Conservation (phyloP, 2,113 vertebrate species). For the Crotalus horridus region DNA sequence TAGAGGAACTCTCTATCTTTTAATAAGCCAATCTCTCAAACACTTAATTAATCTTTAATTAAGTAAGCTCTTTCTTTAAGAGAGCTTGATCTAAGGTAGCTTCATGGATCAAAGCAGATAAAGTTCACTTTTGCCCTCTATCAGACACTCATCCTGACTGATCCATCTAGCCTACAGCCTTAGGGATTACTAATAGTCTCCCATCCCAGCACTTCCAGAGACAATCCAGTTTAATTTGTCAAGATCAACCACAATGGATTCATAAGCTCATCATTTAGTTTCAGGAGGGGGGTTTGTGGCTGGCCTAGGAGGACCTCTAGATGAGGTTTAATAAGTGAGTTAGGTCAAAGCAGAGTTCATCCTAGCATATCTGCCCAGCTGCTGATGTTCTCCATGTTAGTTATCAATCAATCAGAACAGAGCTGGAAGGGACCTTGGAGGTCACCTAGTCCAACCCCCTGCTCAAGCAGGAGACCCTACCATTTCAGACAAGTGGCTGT, state of each 20-base stretch:
- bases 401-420: not conserved
- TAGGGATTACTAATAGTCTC: not conserved
- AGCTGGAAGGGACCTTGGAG: not conserved
- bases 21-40: not conserved
- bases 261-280: not conserved
- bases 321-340: not conserved
- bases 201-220: not conserved
- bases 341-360: no score
- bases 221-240: not conserved
- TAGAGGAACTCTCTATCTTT: not conserved
- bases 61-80: not conserved
- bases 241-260: not conserved
- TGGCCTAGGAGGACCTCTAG: not conserved
- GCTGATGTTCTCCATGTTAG: not conserved
- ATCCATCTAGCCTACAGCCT: not conserved
- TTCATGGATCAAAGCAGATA: not conserved
- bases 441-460: not conserved
- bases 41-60: not conserved
- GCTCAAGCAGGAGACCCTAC: not conserved
- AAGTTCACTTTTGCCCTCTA: not conserved
- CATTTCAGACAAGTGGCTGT: not conserved
- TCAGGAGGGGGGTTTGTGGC: not conserved
- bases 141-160: not conserved
- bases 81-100: not conserved
- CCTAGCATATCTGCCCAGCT: not conserved